Conservation (phyloP, 1,140 invertebrate species). For the Drosophila nigromelanica region DNA sequence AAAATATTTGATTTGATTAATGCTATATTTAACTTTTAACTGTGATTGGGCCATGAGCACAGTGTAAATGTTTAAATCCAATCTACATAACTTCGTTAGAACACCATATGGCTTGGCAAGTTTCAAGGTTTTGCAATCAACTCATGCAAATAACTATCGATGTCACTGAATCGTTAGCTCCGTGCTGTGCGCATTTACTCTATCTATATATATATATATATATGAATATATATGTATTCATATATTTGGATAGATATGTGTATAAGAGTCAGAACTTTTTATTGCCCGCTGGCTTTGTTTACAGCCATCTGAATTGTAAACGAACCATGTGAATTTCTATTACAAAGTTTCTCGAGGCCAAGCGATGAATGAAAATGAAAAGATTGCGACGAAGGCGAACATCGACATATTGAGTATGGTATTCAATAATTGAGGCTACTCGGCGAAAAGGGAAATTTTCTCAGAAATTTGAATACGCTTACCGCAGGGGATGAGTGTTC, state of each 20-base stretch:
- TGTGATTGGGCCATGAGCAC: slow-evolving; percentile 4
- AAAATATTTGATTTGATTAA: not conserved
- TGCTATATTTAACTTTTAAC: slow-evolving; percentile 5
- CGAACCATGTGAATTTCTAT: slow-evolving; percentile 60
- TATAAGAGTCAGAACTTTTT: slow-evolving; percentile 26
- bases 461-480: not conserved
- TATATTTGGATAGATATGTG: not conserved
- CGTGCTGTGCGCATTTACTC: not conserved
- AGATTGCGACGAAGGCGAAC: slow-evolving; percentile 9
- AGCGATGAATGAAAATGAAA: slow-evolving; percentile 13
- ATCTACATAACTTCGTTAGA: slow-evolving; percentile 63
- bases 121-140: slow-evolving; percentile 72
- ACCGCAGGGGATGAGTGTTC: not conserved
- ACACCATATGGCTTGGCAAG: slow-evolving; percentile 49
- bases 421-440: slow-evolving; percentile 39
- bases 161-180: slow-evolving; percentile 22
- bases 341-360: slow-evolving; percentile 43
- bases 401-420: slow-evolving; percentile 2
- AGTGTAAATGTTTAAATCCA: slow-evolving; percentile 53
- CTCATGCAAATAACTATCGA: slow-evolving; percentile 71
- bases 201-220: not conserved
- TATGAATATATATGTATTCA: not conserved
- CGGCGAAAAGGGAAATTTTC: not conserved
- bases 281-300: slow-evolving; percentile 53
- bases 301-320: slow-evolving; percentile 59